Conservation (phyloP, 2,113 vertebrate genomes). For the Halcyon malimbica region DNA sequence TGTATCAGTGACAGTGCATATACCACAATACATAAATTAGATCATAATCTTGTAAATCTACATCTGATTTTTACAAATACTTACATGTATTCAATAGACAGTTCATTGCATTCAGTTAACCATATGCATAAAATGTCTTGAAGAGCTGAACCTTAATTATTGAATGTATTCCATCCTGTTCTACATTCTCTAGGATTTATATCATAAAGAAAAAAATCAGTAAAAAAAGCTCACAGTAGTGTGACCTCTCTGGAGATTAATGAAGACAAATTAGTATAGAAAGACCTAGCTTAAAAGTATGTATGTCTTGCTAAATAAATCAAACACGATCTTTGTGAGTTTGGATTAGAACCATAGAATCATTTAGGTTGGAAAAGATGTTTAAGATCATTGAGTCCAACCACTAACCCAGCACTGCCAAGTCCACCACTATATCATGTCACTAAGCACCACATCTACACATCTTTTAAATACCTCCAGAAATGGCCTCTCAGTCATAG, state of each 20-base stretch:
- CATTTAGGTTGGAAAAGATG: background rate
- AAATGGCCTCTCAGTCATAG: background rate
- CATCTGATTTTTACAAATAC: background rate
- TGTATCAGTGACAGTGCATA: background rate
- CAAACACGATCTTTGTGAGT: background rate
- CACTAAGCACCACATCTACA: background rate
- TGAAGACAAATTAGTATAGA: background rate
- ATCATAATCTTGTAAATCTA: background rate
- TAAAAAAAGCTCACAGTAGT: accelerated
- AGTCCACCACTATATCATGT: background rate
- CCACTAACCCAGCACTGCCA: background rate
- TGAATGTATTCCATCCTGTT: background rate
- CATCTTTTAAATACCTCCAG: background rate
- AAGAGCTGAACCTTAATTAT: background rate
- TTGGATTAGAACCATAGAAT: background rate
- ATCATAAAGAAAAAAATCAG: background rate
- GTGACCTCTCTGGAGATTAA: background rate
- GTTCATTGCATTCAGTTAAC: background rate
- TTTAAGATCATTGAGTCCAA: background rate
- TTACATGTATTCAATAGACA: background rate
- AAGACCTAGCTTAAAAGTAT: background rate
- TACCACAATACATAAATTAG: background rate
- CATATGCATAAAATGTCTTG: background rate
- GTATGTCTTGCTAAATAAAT: background rate
- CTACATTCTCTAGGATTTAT: background rate